Base-by-base conservation (phyloP, 2,797 vertebrate genomes). In the Mormyrops attenuatus region DNA sequence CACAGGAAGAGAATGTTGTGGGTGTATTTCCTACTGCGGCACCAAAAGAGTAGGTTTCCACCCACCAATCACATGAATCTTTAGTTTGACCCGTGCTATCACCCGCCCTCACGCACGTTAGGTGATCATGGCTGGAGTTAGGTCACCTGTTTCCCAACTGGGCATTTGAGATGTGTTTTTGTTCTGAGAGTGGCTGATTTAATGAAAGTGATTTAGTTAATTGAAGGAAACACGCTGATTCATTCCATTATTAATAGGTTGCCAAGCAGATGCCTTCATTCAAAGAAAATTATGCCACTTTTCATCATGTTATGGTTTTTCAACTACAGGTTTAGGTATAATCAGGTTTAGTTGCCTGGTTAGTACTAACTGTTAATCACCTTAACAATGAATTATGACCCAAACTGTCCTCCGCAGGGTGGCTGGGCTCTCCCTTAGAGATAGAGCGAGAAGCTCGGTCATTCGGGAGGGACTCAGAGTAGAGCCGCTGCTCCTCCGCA, bases 81-180 rank as follows among this genome's bases (percentile, higher is more conserved):
- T 41, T 47, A 15, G 41, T 44, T 4, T 57, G 3, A 53, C n/a
- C 38, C 38, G 66, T 73, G 88, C 88, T 85, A 90, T 91, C 3
- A 0, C 63, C 91, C 66, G 66, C 91, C 80, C 87, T 85, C 13
- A 84, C 87, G 82, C 55, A n/a, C 84, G 3, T 34, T 17, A 7
- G 60, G 41, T 30, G 38, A 57, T 91, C 80, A 86, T 91, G 86
- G 87, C 90, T 84, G 47, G 49, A 49, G 88, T 26, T 52, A 91
- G 90, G 88, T 90, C 89, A 92, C 90, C 89, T 89, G 90, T 89
- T 91, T 82, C 89, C 86, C 80, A 88, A 63, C 90, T 89, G 90
- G 87, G 88, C 86, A 90, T 73, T 63, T 50, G 22, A 88, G 22
- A 84, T 41, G 73, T 90, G 66, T 13, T 50, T 20, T 52, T 73